A percentile compares a stretch with the other conserved stretches of the same genome.
phyloP scores from a whole-genome alignment of 2,888 invertebrate species.

The Pocota personata region DNA sequence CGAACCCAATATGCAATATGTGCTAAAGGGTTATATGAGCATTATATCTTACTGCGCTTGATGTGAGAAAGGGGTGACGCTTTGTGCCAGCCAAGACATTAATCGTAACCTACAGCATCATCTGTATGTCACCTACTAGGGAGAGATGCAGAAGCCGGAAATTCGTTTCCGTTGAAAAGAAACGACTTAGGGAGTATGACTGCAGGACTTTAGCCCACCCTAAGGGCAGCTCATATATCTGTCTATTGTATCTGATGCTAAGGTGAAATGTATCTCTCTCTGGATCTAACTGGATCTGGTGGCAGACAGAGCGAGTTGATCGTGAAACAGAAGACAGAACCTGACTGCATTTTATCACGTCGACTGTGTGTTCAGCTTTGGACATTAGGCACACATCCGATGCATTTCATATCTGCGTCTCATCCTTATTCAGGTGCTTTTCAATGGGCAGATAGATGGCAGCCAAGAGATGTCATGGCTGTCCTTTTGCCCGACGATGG shows the following conservation, averaged over 20 bases:
- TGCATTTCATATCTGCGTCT: constrained; percentile 60
- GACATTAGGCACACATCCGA: constrained; percentile 71
- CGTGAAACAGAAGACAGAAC: neutral
- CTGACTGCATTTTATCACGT: constrained; percentile 56
- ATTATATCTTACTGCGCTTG: constrained; percentile 15
- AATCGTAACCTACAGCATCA: constrained; percentile 34
- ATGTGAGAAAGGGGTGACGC: neutral
- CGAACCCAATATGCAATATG: constrained; percentile 64
- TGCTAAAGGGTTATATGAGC: constrained; percentile 46
- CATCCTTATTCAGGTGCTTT: constrained; percentile 23
- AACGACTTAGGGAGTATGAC: constrained; percentile 35
- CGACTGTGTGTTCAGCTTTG: constrained; percentile 33
- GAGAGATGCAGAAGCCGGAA: neutral
- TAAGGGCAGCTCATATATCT: constrained; percentile 53
- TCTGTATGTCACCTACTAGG: neutral
- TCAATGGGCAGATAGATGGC: constrained; percentile 45
- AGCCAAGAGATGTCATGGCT: constrained; percentile 55
- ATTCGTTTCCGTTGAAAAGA: constrained; percentile 46
- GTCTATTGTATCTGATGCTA: constrained; percentile 56
- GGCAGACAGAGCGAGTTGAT: neutral
- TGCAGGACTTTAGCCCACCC: constrained; percentile 27
- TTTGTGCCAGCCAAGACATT: constrained; percentile 48
- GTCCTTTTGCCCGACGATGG: constrained; percentile 48
- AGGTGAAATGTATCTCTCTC: constrained; percentile 53
- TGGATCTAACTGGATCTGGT: constrained; percentile 18